Percentiles rank a stretch among this genome's conserved stretches.
phyloP scores from a whole-genome alignment of 2,888 invertebrate genomes.

The Endomychus coccineus region DNA sequence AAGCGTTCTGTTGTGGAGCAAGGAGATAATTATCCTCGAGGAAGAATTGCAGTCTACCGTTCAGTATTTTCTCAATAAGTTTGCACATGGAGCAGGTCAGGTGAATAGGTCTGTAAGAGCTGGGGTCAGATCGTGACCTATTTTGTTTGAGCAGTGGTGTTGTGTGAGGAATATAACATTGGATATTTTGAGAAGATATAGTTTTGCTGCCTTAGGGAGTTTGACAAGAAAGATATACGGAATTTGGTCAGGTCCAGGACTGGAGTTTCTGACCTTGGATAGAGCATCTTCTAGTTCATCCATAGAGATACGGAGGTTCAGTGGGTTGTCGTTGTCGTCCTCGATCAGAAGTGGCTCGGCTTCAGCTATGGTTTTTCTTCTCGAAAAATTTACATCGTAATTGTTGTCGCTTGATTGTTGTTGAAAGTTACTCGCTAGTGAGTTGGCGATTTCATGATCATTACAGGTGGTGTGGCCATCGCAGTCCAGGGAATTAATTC shows the following conservation, averaged over 20 bases:
- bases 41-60: no score
- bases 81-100: no score
- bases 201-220: neutral
- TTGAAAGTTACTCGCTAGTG: no score
- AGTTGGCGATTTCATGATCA: neutral
- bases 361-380: neutral
- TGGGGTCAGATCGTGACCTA: no score
- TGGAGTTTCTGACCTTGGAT: neutral
- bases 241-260: slow-evolving; percentile 4
- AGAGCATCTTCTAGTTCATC: slow-evolving; percentile 1
- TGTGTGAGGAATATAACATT: no score
- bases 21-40: no score
- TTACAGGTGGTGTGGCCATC: neutral
- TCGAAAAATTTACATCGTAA: neutral
- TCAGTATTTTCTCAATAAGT: no score
- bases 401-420: slow-evolving; percentile 1
- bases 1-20: no score
- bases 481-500: slow-evolving; percentile 3
- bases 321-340: neutral
- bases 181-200: neutral
- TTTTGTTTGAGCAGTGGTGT: no score
- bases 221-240: neutral
- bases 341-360: neutral
- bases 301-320: slow-evolving; percentile 3
- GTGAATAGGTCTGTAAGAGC: no score